These are phyloP conservation scores for Microplitis mediator DNA, from an alignment of 1,140 invertebrate genomes.

Conservation along the genomic window DNA sequence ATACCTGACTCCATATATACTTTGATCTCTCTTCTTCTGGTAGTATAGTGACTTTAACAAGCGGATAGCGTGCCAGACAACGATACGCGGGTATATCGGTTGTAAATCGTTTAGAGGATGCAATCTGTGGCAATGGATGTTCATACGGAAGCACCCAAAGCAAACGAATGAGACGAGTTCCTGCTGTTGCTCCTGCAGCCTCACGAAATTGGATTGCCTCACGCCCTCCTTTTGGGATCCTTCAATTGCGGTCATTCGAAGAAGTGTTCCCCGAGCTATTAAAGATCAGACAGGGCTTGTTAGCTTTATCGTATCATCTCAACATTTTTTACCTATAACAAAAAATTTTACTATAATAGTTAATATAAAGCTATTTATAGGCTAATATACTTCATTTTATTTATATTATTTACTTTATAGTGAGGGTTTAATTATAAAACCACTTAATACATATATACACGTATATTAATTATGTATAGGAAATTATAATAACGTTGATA, in stretches of 20 bases:
- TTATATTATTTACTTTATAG: no score
- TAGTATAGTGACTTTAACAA: conserved; percentile 23
- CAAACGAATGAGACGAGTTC: conserved; percentile 10
- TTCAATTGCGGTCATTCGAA: conserved; percentile 11
- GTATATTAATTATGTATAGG: no score
- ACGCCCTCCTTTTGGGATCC: background rate
- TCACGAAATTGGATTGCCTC: conserved; percentile 20
- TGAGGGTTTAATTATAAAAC: no score
- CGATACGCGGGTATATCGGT: conserved; percentile 31
- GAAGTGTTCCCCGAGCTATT: conserved; percentile 2
- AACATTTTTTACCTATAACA: background rate
- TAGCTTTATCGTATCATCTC: conserved; percentile 1
- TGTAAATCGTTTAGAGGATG: conserved; percentile 36
- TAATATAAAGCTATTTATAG: no score
- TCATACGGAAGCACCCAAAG: conserved; percentile 25
- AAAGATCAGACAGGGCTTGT: conserved; percentile 8
- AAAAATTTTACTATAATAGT: background rate
- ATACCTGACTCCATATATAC: background rate
- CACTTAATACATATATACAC: no score
- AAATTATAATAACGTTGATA: no score
- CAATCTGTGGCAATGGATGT: conserved; percentile 26
- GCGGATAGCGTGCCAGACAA: conserved; percentile 32
- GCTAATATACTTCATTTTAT: no score
- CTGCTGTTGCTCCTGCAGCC: conserved; percentile 19
- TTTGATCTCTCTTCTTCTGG: background rate